A percentile compares a stretch with the other conserved stretches of the same genome.
Evolutionary conservation across 2,888 invertebrate genomes (phyloP).

Genomic region (Dynastes tityus): DNA sequence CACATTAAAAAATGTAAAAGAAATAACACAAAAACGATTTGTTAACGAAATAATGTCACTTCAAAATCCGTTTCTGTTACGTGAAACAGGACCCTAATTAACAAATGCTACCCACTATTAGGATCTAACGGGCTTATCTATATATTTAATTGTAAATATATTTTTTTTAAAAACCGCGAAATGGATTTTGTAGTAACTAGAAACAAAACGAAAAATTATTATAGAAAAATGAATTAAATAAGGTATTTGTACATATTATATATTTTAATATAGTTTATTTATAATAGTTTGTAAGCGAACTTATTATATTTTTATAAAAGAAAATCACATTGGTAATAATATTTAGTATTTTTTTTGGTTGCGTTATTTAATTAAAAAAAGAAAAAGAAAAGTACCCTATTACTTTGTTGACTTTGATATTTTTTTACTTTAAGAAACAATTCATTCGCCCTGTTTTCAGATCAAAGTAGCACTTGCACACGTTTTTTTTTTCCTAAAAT

Average conservation of each 20-base stretch:
- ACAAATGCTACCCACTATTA: background rate
- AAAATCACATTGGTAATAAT: constrained; percentile 15
- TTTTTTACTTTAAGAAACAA: too few species aligned
- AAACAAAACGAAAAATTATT: background rate
- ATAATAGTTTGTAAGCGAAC: constrained; percentile 44
- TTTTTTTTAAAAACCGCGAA: background rate
- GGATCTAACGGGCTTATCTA: background rate
- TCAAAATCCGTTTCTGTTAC: constrained; percentile 47
- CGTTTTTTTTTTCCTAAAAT: too few species aligned
- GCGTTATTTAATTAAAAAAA: constrained; percentile 9
- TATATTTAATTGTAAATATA: background rate
- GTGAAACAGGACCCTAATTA: too few species aligned
- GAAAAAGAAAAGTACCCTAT: background rate
- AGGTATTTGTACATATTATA: constrained; percentile 33
- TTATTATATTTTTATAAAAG: constrained; percentile 39
- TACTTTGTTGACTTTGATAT: too few species aligned
- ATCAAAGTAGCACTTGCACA: too few species aligned
- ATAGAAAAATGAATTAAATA: constrained; percentile 1
- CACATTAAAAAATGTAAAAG: too few species aligned
- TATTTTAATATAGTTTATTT: constrained; percentile 46
- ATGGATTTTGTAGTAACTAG: background rate
- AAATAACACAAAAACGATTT: too few species aligned
- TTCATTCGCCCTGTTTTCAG: too few species aligned
- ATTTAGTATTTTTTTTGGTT: constrained; percentile 28
- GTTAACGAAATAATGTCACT: constrained; percentile 54